phyloP scores from a whole-genome alignment of 2,113 vertebrate species.

The Epinephelus lanceolatus region DNA sequence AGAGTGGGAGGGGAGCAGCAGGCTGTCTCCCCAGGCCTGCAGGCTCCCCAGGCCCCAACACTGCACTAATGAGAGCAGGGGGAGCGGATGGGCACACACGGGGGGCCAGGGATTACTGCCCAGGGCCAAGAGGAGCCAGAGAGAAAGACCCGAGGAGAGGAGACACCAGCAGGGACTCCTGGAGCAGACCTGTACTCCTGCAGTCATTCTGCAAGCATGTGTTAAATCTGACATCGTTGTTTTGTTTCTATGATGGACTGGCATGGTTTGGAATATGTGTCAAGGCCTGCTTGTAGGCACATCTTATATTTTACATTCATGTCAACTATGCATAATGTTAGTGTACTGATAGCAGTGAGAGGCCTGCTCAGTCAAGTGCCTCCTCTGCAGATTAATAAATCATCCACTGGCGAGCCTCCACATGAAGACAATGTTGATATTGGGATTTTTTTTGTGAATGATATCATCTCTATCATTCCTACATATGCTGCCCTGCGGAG shows the following conservation, averaged over 20 bases:
- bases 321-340: slow-evolving; percentile 17
- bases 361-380: slow-evolving; percentile 9
- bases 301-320: slow-evolving; percentile 24
- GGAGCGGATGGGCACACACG: slow-evolving; percentile 79
- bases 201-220: slow-evolving; percentile 31
- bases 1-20: slow-evolving; percentile 73
- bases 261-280: slow-evolving; percentile 34
- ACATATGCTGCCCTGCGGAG: background rate
- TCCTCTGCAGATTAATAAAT: slow-evolving; percentile 34
- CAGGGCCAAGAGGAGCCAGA: slow-evolving; percentile 76
- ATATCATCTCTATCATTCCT: slow-evolving; percentile 1
- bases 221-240: slow-evolving; percentile 47
- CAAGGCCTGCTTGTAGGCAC: slow-evolving; percentile 18
- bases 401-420: background rate
- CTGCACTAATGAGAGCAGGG: slow-evolving; percentile 84
- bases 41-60: slow-evolving; percentile 77
- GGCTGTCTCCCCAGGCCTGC: slow-evolving; percentile 79
- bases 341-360: slow-evolving; percentile 1
- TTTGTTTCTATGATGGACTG: slow-evolving; percentile 47
- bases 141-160: slow-evolving; percentile 67
- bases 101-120: slow-evolving; percentile 82
- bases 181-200: slow-evolving; percentile 56
- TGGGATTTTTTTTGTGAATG: background rate
- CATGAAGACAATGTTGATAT: slow-evolving; percentile 26
- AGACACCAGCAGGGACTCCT: slow-evolving; percentile 69